These are phyloP conservation scores for Poeciliopsis prolifica DNA, from an alignment of 2,113 vertebrate genomes.

Conservation along the genomic window DNA sequence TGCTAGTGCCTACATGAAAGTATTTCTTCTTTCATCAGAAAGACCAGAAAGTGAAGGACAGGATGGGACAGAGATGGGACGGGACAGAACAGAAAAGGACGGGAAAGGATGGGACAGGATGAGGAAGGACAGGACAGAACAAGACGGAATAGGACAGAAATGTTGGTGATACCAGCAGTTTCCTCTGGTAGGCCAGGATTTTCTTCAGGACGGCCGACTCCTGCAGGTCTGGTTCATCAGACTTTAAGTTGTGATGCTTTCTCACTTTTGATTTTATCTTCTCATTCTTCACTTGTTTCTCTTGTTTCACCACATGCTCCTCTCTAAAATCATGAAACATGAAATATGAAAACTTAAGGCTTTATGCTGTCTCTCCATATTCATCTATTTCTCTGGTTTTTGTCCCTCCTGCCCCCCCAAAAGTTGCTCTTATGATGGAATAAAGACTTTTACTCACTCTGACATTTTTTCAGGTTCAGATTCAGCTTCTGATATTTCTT, in stretches of 20 bases:
- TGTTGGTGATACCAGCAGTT: slow-evolving; percentile 84
- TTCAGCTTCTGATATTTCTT: slow-evolving; percentile 80
- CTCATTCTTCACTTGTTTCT: slow-evolving; percentile 84
- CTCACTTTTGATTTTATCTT: slow-evolving; percentile 85
- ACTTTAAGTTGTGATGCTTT: slow-evolving; percentile 81
- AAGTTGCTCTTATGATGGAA: not conserved
- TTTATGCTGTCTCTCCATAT: not conserved
- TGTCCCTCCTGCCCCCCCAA: not conserved
- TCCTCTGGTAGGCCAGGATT: slow-evolving; percentile 94
- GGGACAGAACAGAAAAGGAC: no score
- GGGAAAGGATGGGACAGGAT: no score
- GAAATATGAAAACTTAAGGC: not conserved
- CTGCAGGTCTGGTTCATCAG: slow-evolving; percentile 89
- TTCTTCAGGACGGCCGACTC: slow-evolving; percentile 97
- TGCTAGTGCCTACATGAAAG: not conserved
- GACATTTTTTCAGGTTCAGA: slow-evolving; percentile 86
- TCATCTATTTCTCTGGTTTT: not conserved
- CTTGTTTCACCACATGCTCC: slow-evolving; percentile 75
- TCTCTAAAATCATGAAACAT: slow-evolving; percentile 70
- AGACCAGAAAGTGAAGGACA: not conserved
- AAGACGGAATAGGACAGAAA: no score
- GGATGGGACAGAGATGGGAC: not conserved
- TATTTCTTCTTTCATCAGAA: not conserved
- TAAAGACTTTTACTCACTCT: slow-evolving; percentile 79
- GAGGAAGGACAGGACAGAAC: no score